A percentile compares a stretch with the other conserved stretches of the same genome.
Evolutionary conservation across 2,797 vertebrate genomes (phyloP).

Genomic region (Menidia menidia): DNA sequence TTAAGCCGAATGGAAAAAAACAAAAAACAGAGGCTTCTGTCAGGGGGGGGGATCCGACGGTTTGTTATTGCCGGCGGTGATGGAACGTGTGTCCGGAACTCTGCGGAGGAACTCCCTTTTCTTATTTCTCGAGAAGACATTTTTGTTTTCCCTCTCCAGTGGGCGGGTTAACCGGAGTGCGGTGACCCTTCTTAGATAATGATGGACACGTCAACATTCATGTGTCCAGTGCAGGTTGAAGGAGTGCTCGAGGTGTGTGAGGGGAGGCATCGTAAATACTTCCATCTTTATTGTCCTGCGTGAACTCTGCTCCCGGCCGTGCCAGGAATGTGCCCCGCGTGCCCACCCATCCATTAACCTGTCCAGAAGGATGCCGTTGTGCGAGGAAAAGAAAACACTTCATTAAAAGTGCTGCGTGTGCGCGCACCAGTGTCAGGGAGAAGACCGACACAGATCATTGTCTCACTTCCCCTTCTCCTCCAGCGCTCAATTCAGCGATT

Average conservation of each 20-base stretch:
- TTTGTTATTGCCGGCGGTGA: constrained; percentile 17
- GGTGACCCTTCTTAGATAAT: constrained; percentile 55
- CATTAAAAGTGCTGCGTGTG: constrained; percentile 29
- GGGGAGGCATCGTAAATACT: constrained; percentile 83
- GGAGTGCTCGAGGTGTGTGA: not conserved
- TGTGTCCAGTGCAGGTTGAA: constrained; percentile 5
- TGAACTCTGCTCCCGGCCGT: constrained; percentile 85
- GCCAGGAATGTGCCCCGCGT: constrained; percentile 85
- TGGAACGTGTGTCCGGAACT: constrained; percentile 27
- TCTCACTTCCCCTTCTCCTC: not conserved
- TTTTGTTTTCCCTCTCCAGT: constrained; percentile 37
- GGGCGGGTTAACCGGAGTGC: constrained; percentile 75
- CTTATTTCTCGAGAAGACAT: constrained; percentile 32
- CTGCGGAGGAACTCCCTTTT: constrained; percentile 14
- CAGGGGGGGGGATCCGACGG: constrained; percentile 25
- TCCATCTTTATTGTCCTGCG: constrained; percentile 82
- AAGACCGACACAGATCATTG: not conserved
- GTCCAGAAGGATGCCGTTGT: constrained; percentile 82
- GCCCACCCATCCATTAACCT: constrained; percentile 83
- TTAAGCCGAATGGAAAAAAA: constrained; percentile 22
- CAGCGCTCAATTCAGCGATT: not conserved
- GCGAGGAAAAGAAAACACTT: constrained; percentile 63
- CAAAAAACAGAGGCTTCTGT: constrained; percentile 35
- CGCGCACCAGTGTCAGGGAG: constrained; percentile 7
- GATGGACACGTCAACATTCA: constrained; percentile 47